Evolutionary conservation across 2,888 invertebrate genomes (phyloP).

Genomic region (Cordylochernes scorpioides): DNA sequence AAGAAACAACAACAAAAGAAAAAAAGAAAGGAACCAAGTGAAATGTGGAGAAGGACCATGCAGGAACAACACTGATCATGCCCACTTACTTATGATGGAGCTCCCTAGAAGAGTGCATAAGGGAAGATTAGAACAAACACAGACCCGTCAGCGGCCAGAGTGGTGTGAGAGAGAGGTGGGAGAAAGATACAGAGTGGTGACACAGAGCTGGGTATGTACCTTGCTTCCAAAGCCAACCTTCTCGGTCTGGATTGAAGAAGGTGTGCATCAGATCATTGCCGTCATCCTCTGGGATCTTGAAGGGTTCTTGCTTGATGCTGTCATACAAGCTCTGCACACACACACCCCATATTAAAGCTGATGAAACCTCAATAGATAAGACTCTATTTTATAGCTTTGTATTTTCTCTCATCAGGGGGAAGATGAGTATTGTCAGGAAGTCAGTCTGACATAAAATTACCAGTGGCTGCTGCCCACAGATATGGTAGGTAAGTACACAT

Average conservation of each 20-base stretch:
- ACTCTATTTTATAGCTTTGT: no score
- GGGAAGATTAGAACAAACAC: constrained; percentile 1
- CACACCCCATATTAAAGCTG: constrained; percentile 2
- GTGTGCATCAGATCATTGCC: constrained; percentile 98
- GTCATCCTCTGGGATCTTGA: constrained; percentile 97
- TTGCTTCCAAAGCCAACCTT: constrained; percentile 97
- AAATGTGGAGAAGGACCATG: no score
- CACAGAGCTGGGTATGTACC: constrained; percentile 27
- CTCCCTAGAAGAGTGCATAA: constrained; percentile 1
- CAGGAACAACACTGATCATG: no score
- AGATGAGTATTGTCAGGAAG: no score
- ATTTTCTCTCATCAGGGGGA: no score
- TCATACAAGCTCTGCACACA: constrained; percentile 54
- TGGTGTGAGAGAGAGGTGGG: constrained; percentile 2
- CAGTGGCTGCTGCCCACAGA: no score
- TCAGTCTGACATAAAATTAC: no score
- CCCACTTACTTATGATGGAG: no score
- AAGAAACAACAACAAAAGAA: no score
- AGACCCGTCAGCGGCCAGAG: constrained; percentile 2
- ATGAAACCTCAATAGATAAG: constrained; percentile 2
- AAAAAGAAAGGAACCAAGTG: no score
- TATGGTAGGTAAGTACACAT: no score
- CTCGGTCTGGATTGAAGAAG: constrained; percentile 96
- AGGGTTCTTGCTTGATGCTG: constrained; percentile 93
- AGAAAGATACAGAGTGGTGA: neutral